Conservation (phyloP, 2,797 vertebrate species). For the Carcharodon carcharias region DNA sequence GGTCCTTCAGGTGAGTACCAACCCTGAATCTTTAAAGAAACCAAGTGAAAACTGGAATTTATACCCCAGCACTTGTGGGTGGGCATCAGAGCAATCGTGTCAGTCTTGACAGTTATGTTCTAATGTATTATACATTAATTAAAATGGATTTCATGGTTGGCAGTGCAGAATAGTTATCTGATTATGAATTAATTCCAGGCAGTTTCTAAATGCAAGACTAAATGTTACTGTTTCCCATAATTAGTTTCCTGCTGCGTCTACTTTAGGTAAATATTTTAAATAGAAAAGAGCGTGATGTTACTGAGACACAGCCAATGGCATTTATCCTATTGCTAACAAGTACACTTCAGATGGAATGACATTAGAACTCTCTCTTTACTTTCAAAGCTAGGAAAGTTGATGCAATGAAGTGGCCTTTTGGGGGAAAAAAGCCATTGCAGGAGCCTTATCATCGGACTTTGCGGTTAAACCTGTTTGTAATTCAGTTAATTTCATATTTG, state of each 20-base stretch:
- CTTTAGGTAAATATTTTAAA: not conserved
- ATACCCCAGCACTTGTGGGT: not conserved
- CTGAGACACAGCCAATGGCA: not conserved
- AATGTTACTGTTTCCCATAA: not conserved
- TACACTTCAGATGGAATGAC: not conserved
- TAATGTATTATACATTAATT: not conserved
- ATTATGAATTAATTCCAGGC: not conserved
- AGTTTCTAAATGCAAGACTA: not conserved
- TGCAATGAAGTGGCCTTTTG: not conserved
- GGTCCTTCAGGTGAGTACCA: slow-evolving; percentile 71
- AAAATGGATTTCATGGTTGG: not conserved
- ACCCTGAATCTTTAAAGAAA: not conserved
- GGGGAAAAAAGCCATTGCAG: not conserved
- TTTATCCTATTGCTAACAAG: not conserved
- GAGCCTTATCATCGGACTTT: not conserved
- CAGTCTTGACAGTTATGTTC: not conserved
- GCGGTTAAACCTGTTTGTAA: not conserved
- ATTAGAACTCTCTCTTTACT: not conserved
- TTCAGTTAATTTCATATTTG: not conserved
- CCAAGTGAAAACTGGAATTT: not conserved
- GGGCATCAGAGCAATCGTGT: not conserved
- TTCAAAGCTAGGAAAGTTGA: not conserved
- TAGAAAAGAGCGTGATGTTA: not conserved
- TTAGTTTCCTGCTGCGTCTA: not conserved
- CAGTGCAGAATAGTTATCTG: not conserved